Evolutionary conservation across 2,888 invertebrate species (phyloP).

Genomic region (Metopia argyrocephala): DNA sequence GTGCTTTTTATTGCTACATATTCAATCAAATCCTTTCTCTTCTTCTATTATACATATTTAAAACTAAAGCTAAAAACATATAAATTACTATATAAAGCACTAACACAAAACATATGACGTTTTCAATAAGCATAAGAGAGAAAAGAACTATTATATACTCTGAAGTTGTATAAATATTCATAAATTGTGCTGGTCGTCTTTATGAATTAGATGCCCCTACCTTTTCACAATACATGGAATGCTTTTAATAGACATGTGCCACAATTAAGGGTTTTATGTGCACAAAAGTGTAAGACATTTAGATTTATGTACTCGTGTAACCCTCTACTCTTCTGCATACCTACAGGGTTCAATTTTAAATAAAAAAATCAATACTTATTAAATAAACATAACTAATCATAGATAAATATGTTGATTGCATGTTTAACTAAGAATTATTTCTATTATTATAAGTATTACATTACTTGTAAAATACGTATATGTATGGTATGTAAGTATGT

Average conservation of each 20-base stretch:
- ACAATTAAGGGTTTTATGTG: no score
- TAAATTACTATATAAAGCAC: background rate
- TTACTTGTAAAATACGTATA: background rate
- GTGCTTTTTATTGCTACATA: background rate
- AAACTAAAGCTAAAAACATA: background rate
- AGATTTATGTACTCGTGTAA: no score
- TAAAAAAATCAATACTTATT: slow-evolving; percentile 41
- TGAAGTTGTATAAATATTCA: no score
- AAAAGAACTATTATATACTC: no score
- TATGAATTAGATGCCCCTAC: no score
- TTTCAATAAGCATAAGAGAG: background rate
- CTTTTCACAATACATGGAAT: no score
- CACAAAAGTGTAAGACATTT: no score
- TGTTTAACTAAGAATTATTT: background rate
- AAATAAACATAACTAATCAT: slow-evolving; percentile 26
- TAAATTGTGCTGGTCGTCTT: background rate
- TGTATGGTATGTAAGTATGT: background rate
- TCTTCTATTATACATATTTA: background rate
- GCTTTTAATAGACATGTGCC: no score
- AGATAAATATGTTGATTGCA: slow-evolving; percentile 1
- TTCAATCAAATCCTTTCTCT: background rate
- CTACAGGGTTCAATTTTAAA: background rate
- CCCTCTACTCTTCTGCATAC: background rate
- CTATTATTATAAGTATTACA: background rate
- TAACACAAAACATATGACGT: background rate